Base-by-base conservation (phyloP, 2,797 vertebrate species). In the Sarcoramphus papa region DNA sequence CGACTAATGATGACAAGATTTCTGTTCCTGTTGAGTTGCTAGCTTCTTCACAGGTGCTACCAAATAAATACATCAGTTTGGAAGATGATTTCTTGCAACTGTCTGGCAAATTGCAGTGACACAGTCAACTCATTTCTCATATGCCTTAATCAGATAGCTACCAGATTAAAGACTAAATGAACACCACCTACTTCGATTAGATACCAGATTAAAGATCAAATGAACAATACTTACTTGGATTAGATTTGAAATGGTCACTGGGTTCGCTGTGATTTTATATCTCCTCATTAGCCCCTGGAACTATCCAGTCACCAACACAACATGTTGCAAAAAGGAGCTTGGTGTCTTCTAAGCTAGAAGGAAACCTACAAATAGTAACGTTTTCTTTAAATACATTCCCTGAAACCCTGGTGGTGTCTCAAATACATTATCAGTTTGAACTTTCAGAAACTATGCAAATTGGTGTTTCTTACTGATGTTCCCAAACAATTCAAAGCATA, bases 81-180 rank as follows among this genome's bases (percentile, higher is more conserved):
- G 89, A 88, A 92, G 53, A 87, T 57, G 35, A 85, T 75, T 95
- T 83, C 93, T 89, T 87, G 74, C 77, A 86, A 69, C 90, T 93
- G 28, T 47, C 77, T 87, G 27, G 68, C 47, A 92, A 97, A 93
- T 82, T 72, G 64, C 86, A 88, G 51, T 68, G 75, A 89, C 5
- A 62, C 31, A 59, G 51, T 84, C 89, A 91, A 67, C 40, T 84
- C 54, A 73, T 93, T 91, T 77, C 69, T 91, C 69, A 73, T 30
- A 70, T 27, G 30, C 35, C 56, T 96, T 85, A 84, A 63, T 87
- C 86, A 86, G 64, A 90, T 35, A 90, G 72, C 59, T 72, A 84
- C 24, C 47, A 93, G 85, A 77, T 53, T 62, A 84, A 78, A 88
- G 75, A 90, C 30, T 80, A 94, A 88, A 82, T 80, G 65, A 95